A percentile compares a stretch with the other conserved stretches of the same genome.
phyloP scores from a whole-genome alignment of 2,113 vertebrate species.

The Trachemys scripta region DNA sequence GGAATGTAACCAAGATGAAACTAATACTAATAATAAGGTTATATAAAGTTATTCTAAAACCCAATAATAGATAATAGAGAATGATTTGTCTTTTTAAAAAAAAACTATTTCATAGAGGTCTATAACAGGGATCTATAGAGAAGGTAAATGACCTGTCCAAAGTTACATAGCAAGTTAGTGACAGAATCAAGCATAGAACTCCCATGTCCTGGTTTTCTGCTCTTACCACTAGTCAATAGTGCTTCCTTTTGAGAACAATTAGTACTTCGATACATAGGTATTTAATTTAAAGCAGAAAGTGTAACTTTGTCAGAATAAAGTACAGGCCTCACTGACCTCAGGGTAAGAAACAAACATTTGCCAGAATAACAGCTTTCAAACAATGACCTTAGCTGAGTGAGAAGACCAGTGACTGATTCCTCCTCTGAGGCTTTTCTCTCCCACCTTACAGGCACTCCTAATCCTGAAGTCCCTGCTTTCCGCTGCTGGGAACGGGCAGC shows the following conservation, averaged over 20 bases:
- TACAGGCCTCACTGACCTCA: neutral
- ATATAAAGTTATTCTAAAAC: neutral
- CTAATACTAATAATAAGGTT: neutral
- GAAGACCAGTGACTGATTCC: neutral
- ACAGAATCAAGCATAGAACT: neutral
- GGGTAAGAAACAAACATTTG: neutral
- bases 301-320: neutral
- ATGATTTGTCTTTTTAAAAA: neutral
- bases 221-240: neutral
- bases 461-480: neutral
- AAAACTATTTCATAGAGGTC: neutral
- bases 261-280: neutral
- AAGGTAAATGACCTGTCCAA: neutral
- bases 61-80: neutral
- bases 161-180: neutral
- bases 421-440: neutral
- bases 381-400: neutral
- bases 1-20: neutral
- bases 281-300: too few species aligned
- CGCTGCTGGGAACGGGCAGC: neutral
- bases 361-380: neutral
- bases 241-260: neutral
- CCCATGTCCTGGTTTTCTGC: rapidly evolving
- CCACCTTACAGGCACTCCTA: neutral
- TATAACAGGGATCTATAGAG: neutral